Base-by-base conservation (phyloP, 2,888 invertebrate species). In the Elysia crispata region DNA sequence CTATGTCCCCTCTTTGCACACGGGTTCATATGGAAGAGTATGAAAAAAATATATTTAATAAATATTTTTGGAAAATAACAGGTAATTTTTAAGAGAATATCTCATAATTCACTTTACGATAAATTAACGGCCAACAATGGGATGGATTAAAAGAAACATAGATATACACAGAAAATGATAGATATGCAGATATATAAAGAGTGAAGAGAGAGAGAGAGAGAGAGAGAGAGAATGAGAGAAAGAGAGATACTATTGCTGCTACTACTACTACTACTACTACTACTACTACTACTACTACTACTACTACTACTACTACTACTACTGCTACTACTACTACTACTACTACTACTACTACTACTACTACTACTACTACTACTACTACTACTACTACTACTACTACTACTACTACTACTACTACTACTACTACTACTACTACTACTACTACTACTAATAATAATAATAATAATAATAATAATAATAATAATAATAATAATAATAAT, bases 201-300 rank as follows among this genome's bases (percentile, higher is more conserved):
- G n/a, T n/a, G n/a, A n/a, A n/a, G n/a, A n/a, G 18, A 30, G 31
- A 69, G 18, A 30, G 31, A 69, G 13, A 30, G 28, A 67, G 13
- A 28, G 28, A 67, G 13, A 28, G 30, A 67, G 8, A 67, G 30
- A 67, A 11, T 11, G 64, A 64, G 20, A 28, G 28, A 23, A 20
- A 23, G 31, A 76, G 33, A 25, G 31, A 31, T 62, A 76, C 76
- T 62, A 60, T 31, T n/a, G 64, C 76, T 31, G 31, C 60, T n/a
- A 76, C 76, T 62, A 60, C 60, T 62, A 76, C 76, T 62, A 67
- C 76, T 62, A 60, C 60, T 62, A 76, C 76, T 31, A 60, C 60
- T 62, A 76, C 76, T 76, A 28, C 50, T 66, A 66, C 49, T 76
- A 64, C 66, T 20, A 66, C 76, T 66, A 72, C 72, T 72, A 72